Conservation (phyloP, 2,797 vertebrate species). For the Adrianichthys oophorus region DNA sequence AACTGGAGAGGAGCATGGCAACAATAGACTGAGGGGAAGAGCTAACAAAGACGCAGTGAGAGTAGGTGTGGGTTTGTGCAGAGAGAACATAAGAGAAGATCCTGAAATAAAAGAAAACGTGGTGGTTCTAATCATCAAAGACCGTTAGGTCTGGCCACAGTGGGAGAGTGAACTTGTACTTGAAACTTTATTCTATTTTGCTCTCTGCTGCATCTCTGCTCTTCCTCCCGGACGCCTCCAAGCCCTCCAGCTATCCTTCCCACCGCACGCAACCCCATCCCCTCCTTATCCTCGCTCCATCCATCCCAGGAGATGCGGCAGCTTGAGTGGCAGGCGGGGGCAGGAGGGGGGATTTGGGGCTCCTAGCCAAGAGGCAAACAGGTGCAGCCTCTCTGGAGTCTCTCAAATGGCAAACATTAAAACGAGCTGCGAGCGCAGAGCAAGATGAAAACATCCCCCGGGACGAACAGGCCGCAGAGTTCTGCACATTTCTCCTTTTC, state of each 20-base stretch:
- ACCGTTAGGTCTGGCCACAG: slow-evolving; percentile 55
- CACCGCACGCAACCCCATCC: slow-evolving; percentile 74
- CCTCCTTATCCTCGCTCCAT: slow-evolving; percentile 59
- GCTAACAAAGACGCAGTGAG: slow-evolving; percentile 36
- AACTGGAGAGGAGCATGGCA: slow-evolving; percentile 42
- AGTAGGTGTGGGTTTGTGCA: slow-evolving; percentile 40
- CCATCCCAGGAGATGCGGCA: slow-evolving; percentile 76
- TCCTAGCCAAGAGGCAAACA: slow-evolving; percentile 85
- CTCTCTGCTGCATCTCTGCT: slow-evolving; percentile 57
- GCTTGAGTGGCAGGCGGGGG: slow-evolving; percentile 82
- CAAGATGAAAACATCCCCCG: slow-evolving; percentile 77
- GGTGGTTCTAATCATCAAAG: slow-evolving; percentile 62
- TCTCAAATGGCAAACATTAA: slow-evolving; percentile 82
- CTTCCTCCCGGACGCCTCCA: slow-evolving; percentile 69
- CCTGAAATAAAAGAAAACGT: slow-evolving; percentile 60
- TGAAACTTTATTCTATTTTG: slow-evolving; percentile 58
- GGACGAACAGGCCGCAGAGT: slow-evolving; percentile 74
- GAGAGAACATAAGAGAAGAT: slow-evolving; percentile 45
- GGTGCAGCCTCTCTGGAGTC: slow-evolving; percentile 84
- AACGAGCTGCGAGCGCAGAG: slow-evolving; percentile 61
- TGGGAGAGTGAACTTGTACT: slow-evolving; percentile 66
- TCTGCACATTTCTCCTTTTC: slow-evolving; percentile 58
- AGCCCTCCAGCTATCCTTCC: slow-evolving; percentile 80
- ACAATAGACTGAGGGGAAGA: slow-evolving; percentile 36
- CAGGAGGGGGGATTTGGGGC: slow-evolving; percentile 73